Evolutionary conservation across 2,797 vertebrate genomes (phyloP).

Genomic region (Sphenodon punctatus): DNA sequence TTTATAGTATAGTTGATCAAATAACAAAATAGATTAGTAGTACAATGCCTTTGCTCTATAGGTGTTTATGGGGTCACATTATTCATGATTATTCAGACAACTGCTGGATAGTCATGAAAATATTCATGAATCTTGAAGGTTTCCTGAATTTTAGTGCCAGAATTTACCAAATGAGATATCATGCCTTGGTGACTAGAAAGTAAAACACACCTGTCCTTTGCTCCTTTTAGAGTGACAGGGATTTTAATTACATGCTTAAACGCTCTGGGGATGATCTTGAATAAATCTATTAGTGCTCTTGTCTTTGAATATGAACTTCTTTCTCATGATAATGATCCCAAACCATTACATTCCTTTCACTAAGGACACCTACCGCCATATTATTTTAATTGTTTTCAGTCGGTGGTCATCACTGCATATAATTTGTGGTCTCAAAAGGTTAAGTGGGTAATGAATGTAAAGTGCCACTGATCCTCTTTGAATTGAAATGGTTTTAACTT

Average conservation of each 20-base stretch:
- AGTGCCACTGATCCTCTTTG: constrained; percentile 2
- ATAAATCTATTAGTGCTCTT: constrained; percentile 57
- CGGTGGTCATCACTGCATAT: constrained; percentile 18
- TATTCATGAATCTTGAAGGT: constrained; percentile 54
- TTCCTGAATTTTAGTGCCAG: constrained; percentile 30
- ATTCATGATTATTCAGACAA: neutral
- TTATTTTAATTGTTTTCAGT: constrained; percentile 50
- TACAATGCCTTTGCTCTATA: constrained; percentile 19
- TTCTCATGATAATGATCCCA: constrained; percentile 37
- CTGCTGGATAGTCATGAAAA: constrained; percentile 12
- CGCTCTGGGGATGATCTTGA: constrained; percentile 52
- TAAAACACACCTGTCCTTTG: constrained; percentile 25
- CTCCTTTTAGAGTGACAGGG: constrained; percentile 54
- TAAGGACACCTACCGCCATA: constrained; percentile 2
- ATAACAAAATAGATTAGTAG: neutral
- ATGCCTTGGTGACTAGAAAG: constrained; percentile 29
- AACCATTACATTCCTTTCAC: constrained; percentile 39
- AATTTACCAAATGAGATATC: constrained; percentile 55
- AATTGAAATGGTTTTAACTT: constrained; percentile 8
- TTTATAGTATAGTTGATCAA: neutral
- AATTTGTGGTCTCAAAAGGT: constrained; percentile 45
- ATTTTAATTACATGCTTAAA: constrained; percentile 67
- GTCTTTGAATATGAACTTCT: constrained; percentile 41
- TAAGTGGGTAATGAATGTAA: constrained; percentile 48
- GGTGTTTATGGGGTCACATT: constrained; percentile 33